A percentile compares a stretch with the other conserved stretches of the same genome.
These are phyloP conservation scores for Eonycteris spelaea DNA, from an alignment of 2,113 vertebrate species.

Conservation along the genomic window DNA sequence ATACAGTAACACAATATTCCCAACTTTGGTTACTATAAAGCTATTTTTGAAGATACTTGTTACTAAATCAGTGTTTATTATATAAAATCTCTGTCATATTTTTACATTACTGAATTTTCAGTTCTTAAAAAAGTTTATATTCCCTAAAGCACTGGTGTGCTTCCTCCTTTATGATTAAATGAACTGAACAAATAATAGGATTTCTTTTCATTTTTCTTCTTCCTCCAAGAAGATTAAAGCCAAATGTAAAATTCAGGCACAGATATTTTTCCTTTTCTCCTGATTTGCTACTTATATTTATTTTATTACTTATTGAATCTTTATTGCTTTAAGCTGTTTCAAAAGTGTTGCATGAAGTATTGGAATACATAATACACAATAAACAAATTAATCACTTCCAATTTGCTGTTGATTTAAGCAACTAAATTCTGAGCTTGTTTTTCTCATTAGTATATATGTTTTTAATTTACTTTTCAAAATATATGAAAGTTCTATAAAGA, in stretches of 20 bases:
- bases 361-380: neutral
- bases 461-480: neutral
- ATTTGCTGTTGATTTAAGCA: neutral
- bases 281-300: neutral
- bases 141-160: neutral
- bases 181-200: neutral
- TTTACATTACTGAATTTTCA: neutral
- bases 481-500: neutral
- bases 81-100: neutral
- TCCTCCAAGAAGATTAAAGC: slow-evolving; percentile 21
- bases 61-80: neutral
- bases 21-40: neutral
- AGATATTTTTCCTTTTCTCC: neutral
- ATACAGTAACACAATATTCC: neutral
- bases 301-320: neutral
- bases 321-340: neutral
- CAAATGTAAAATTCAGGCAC: neutral
- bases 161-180: slow-evolving; percentile 32
- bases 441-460: neutral
- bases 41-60: slow-evolving; percentile 25
- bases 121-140: neutral
- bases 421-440: neutral
- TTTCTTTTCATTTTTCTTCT: slow-evolving; percentile 36
- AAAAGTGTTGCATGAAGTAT: neutral
- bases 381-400: slow-evolving; percentile 16